phyloP scores from a whole-genome alignment of 30 jellyfish, hydroid and myxozoan species.

The Clytia hemisphaerica region DNA sequence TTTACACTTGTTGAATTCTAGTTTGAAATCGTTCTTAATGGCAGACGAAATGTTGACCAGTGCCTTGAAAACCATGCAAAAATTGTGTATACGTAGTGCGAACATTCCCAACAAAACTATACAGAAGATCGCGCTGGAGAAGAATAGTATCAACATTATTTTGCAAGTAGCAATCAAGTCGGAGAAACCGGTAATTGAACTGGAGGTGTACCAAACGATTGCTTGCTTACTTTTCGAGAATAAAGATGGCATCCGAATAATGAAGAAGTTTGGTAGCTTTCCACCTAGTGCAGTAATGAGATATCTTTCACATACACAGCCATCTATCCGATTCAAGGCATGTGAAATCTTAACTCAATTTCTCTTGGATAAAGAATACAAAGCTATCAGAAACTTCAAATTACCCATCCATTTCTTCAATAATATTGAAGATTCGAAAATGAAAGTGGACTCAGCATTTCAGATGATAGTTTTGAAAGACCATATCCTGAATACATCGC shows the following conservation, averaged over 20 bases:
- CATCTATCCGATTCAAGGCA: no score
- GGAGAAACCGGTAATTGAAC: background rate
- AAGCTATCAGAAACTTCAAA: no score
- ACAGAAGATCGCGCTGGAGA: background rate
- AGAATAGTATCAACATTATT: background rate
- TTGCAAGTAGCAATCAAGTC: background rate
- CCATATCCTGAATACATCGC: background rate
- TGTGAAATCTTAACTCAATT: no score
- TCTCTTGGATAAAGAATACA: no score
- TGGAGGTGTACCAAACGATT: no score
- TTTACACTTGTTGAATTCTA: background rate
- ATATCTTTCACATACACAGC: no score
- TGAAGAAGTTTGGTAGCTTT: no score
- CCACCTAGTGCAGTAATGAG: no score
- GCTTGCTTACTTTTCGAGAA: no score
- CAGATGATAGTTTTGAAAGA: background rate
- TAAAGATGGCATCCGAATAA: no score
- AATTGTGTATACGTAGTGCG: background rate
- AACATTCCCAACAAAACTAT: background rate
- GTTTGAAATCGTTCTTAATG: background rate
- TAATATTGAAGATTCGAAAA: no score
- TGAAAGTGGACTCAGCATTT: background rate
- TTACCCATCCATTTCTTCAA: no score
- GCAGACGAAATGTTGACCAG: background rate
- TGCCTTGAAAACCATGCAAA: constrained; percentile 7